A percentile compares a stretch with the other conserved stretches of the same genome.
Evolutionary conservation across 2,113 vertebrate species (phyloP).

Genomic region (Epinephelus moara): DNA sequence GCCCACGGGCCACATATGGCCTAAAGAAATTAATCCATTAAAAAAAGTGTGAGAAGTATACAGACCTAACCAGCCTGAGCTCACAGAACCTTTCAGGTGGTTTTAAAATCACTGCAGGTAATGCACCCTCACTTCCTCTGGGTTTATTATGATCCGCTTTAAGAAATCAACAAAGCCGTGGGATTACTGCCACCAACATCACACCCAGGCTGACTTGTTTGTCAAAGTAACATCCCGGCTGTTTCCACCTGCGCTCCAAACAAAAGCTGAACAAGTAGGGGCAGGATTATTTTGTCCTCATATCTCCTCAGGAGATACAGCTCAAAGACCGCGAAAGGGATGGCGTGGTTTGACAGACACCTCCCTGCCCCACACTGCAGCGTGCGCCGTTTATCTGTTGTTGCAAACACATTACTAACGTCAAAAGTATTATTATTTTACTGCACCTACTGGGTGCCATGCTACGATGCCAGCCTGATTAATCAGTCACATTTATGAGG

Average conservation of each 20-base stretch:
- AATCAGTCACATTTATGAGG: constrained; percentile 46
- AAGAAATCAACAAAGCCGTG: constrained; percentile 4
- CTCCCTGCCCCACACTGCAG: background rate
- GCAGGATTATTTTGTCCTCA: constrained; percentile 16
- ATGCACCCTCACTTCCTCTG: background rate
- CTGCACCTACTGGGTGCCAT: background rate
- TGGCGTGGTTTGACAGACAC: constrained; percentile 13
- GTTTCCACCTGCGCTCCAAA: background rate
- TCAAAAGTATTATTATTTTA: background rate
- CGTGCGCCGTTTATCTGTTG: background rate
- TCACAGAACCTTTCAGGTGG: background rate
- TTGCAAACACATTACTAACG: constrained; percentile 9
- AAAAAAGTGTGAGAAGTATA: background rate
- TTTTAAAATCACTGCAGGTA: constrained; percentile 2
- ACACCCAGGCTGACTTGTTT: constrained; percentile 12
- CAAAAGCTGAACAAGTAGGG: constrained; percentile 32
- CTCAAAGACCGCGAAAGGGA: background rate
- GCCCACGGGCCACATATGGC: too few species aligned
- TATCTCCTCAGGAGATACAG: background rate
- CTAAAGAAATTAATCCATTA: background rate
- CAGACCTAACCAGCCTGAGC: background rate
- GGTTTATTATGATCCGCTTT: background rate
- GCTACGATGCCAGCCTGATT: constrained; percentile 37
- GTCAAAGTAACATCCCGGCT: background rate
- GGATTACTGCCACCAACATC: constrained; percentile 8